Evolutionary conservation across 2,888 invertebrate species (phyloP), one percentile per base, ranked within the genome.

Genomic region (Melinaea marsaeus): DNA sequence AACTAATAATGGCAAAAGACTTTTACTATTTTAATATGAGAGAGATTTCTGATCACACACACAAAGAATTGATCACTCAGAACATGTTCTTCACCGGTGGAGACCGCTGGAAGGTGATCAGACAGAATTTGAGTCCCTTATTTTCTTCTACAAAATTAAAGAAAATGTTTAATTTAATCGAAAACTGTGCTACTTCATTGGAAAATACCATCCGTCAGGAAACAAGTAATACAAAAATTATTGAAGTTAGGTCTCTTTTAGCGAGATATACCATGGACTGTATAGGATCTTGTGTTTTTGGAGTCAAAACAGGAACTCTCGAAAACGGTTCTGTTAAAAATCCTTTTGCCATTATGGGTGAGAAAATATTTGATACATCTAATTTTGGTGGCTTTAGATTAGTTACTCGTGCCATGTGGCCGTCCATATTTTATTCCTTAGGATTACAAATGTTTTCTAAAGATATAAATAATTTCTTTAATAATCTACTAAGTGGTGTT

Each of bases 141-240:
- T 89, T 87, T 68, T 79, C 88, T 0, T 78, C 83, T 0, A 72
- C 80, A 0, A 88, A 86, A 69, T 83, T 86, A 76, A 86, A 80
- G 65, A 83, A 78, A 13, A 89, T 88, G 88, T 88, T 86, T 59
- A 71, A 79, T 57, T 66, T 87, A 2, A 77, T 86, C 11, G 73
- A 78, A 60, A 77, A 80, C 9, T 81, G 83, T 59, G 65, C 78
- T 0, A 63, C 67, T 4, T 67, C 67, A 0, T 78, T 84, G 2
- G 83, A 85, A 58, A 72, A 70, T 0, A 66, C 80, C 54, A 67
- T 87, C 0, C 77, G 77, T 22, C 65, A 75, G 2, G 67, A 69
- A 59, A 13, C 56, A 7, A 67, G 68, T 6, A 46, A 35, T 0
- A 66, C 65, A 0, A 55, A 61, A n/a, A 68, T 68, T 0, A 55